Percentiles rank a stretch among this genome's conserved stretches.
Conservation (phyloP, 2,888 invertebrate genomes). For the Rhamphomyia laevipes region DNA sequence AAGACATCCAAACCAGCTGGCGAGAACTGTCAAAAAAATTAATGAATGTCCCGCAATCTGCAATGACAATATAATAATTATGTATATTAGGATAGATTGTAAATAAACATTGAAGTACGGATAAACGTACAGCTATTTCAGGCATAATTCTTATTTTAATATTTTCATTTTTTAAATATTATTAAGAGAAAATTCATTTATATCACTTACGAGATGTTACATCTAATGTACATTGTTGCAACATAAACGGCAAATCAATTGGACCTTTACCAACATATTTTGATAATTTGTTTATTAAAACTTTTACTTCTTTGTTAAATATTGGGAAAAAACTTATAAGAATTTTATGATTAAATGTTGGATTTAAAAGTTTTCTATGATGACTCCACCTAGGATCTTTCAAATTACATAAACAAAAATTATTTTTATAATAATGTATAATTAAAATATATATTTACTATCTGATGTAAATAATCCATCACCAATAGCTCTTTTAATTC, state of each 20-base stretch:
- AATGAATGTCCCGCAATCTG: no score
- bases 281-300: not conserved
- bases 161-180: no score
- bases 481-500: constrained; percentile 6
- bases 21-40: no score
- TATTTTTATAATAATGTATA: not conserved
- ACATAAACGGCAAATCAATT: not conserved
- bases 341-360: constrained; percentile 10
- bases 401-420: not conserved
- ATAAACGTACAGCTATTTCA: no score
- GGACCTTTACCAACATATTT: not conserved
- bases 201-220: not conserved
- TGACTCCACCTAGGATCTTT: constrained; percentile 7
- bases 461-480: constrained; percentile 8
- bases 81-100: no score
- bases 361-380: constrained; percentile 12
- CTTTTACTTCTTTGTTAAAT: constrained; percentile 7
- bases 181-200: no score
- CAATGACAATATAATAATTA: no score
- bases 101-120: no score
- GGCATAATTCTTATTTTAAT: no score
- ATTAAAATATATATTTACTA: constrained; percentile 3
- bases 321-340: constrained; percentile 6
- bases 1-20: no score
- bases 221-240: not conserved